Base-by-base conservation (phyloP, 2,113 vertebrate genomes). In the Ciconia maguari region DNA sequence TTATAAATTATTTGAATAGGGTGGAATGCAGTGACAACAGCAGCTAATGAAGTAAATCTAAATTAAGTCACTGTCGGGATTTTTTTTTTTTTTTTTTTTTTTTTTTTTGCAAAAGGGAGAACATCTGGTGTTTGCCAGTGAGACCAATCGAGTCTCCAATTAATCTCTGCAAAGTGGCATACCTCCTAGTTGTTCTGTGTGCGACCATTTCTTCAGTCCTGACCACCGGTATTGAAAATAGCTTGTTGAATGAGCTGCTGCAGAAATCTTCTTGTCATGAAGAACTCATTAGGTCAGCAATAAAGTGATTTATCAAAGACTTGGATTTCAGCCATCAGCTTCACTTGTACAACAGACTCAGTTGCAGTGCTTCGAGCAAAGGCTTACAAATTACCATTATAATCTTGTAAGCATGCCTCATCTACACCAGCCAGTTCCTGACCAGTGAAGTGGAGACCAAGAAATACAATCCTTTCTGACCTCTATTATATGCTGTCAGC, bases 251-350 rank as follows among this genome's bases (percentile, higher is more conserved):
- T 90, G 84, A 96, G 82, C 93, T 49, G 48, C 81, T 92, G 84
- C 76, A 96, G 95, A 93, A 95, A 95, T 96, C 78, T 87, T 89
- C 88, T 26, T 86, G 95, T 96, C 91, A 85, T 41, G 94, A 97
- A 97, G 94, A 89, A 79, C 87, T 97, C 91, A 94, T 94, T 97
- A 96, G 91, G 93, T 96, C 95, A 92, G 91, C 94, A 97, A 83
- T 78, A 90, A 96, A 92, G 94, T 64, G 90, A 97, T 97, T 95
- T 94, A 96, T 97, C 97, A 97, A 97, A 96, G 87, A 19, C 76
- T 87, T 96, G 91, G 89, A 79, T 60, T 94, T 89, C 71, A 88
- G 89, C 32, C 60, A 81, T 66, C 82, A 72, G 86, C 85, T 94
- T 90, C 79, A 52, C 83, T 85, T 85, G 38, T 93, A 88, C 82